Conservation (phyloP, 2,113 vertebrate species). For the Orycteropus afer region DNA sequence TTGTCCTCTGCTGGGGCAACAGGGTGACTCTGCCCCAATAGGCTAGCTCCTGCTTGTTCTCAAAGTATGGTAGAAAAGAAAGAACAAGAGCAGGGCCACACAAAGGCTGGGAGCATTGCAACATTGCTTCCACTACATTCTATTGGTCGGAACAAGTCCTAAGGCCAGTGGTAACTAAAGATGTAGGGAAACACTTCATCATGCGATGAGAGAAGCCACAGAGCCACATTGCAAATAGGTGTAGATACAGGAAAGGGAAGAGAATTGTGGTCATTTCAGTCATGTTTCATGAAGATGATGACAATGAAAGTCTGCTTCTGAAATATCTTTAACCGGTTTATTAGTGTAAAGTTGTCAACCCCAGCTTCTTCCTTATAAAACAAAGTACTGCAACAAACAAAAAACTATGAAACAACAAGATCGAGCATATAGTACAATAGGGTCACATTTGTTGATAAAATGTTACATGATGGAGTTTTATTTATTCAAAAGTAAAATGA, state of each 20-base stretch:
- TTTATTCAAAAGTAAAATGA: neutral
- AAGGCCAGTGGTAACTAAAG: neutral
- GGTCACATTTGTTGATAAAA: neutral
- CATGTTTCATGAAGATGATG: neutral
- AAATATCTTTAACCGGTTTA: conserved; percentile 22
- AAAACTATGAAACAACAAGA: neutral
- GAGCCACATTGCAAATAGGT: neutral
- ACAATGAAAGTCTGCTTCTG: neutral
- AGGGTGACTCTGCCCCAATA: accelerated
- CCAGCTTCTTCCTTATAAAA: neutral
- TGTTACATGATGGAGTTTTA: neutral
- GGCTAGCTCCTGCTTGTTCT: neutral
- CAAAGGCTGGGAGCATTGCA: neutral
- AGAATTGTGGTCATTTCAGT: neutral
- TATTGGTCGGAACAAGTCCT: neutral
- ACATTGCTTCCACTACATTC: neutral
- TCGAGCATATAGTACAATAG: neutral
- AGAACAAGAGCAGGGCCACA: neutral
- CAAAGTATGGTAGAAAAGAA: neutral
- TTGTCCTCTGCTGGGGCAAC: neutral
- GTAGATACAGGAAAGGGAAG: neutral
- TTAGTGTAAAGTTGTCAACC: neutral
- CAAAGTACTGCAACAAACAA: neutral
- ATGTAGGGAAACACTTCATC: neutral
- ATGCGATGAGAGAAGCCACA: neutral